These are phyloP conservation scores for Willisornis vidua DNA, from an alignment of 2,113 vertebrate genomes.

Conservation along the genomic window DNA sequence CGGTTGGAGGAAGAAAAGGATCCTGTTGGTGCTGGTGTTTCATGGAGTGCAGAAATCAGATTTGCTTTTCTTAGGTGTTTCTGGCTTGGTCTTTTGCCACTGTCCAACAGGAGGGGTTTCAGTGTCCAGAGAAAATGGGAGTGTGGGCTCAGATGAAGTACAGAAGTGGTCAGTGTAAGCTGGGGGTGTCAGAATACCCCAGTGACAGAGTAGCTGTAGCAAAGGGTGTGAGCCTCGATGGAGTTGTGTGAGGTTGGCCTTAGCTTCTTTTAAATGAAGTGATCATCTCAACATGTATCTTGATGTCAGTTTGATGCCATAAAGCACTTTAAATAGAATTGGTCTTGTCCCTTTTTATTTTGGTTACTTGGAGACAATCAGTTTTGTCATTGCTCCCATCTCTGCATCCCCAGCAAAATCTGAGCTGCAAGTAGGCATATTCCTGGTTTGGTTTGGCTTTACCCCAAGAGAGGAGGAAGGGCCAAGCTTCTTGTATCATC, in stretches of 20 bases:
- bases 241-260: background rate
- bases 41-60: background rate
- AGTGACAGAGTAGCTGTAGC: background rate
- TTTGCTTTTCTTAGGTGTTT: background rate
- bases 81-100: background rate
- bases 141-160: background rate
- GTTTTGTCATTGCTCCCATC: background rate
- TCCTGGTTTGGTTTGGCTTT: background rate
- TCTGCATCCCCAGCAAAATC: background rate
- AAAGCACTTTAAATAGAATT: constrained; percentile 69
- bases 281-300: constrained; percentile 43
- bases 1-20: background rate
- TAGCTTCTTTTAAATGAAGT: background rate
- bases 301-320: background rate
- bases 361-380: constrained; percentile 54
- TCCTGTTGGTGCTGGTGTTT: background rate
- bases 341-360: constrained; percentile 3
- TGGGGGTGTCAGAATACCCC: background rate
- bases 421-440: background rate
- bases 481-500: background rate
- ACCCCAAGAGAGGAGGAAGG: background rate
- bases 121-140: background rate
- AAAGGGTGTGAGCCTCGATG: background rate
- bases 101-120: background rate
- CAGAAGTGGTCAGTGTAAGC: background rate